Base-by-base conservation (phyloP, 2,888 invertebrate genomes). In the Dinocampus coccinellae region DNA sequence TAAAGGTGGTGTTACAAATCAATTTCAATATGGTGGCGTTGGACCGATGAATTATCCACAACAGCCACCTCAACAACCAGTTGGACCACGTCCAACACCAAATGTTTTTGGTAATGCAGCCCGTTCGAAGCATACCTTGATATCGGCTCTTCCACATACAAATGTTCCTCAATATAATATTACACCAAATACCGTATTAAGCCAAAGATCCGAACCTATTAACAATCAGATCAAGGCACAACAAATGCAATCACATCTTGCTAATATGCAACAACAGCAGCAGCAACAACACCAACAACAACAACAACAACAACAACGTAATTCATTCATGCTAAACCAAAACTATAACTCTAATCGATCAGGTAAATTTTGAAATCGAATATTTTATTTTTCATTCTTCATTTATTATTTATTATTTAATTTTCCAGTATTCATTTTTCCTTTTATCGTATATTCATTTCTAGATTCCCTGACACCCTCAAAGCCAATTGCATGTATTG, bases 191-290 rank as follows among this genome's bases (percentile, higher is more conserved):
- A 74, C 83, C 34, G 78, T 83, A 64, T 82, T 85, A 80, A 84
- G 80, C 71, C 83, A 86, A 80, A 81, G 85, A 78, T 76, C 85
- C 72, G 84, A 81, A 75, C 81, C 86, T 85, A 76, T 85, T 76
- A 84, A 88, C 83, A 82, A 88, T 88, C 84, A 89, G 76, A 81
- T 85, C 88, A 90, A 90, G 53, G 86, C 89, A 24, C 90, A 90
- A 72, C 90, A 91, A 79, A 87, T 90, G 64, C 88, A 81, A 64
- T 80, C 82, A 34, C 84, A 83, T 76, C 80, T 83, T 65, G 76
- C 83, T 62, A 84, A 74, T 81, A 89, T 91, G 88, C 83, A 89
- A 88, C 79, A 88, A 77, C 87, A n/a, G n/a, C n/a, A n/a, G n/a
- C n/a, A n/a, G n/a, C n/a, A 86, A 73, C 88, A 87, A 70, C 87